Percentiles rank a stretch among this genome's conserved stretches.
phyloP scores from a whole-genome alignment of 2,797 vertebrate species.

The Percopsis omiscomaycus region DNA sequence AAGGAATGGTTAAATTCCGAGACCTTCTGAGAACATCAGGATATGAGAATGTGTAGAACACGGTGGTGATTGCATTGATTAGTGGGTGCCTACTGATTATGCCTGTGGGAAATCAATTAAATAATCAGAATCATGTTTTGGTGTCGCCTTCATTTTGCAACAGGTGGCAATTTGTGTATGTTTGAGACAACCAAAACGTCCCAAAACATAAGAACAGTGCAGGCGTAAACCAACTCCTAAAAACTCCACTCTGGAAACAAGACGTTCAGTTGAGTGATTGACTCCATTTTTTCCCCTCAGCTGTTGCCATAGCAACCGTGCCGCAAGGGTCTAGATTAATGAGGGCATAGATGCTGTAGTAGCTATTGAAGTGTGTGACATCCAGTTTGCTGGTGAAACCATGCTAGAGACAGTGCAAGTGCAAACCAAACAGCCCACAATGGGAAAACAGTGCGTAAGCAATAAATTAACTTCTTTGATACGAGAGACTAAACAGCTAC shows the following conservation, averaged over 20 bases:
- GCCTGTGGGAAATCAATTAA: constrained; percentile 49
- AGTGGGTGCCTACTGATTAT: constrained; percentile 30
- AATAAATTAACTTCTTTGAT: background rate
- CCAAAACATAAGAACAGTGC: background rate
- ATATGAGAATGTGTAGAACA: constrained; percentile 16
- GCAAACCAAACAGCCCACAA: background rate
- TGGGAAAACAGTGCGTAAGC: background rate
- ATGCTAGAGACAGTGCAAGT: constrained; percentile 11
- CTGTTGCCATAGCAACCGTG: constrained; percentile 62
- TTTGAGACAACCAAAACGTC: background rate
- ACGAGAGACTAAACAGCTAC: background rate
- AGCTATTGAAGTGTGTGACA: constrained; percentile 27
- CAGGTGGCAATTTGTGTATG: background rate
- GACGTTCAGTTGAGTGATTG: constrained; percentile 42
- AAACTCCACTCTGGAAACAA: constrained; percentile 26
- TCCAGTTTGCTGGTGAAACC: constrained; percentile 14
- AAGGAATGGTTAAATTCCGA: background rate
- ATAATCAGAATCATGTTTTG: constrained; percentile 36
- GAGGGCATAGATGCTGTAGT: constrained; percentile 49
- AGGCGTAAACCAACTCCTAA: constrained; percentile 14
- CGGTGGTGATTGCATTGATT: constrained; percentile 43
- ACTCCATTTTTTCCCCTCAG: constrained; percentile 36
- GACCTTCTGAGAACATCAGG: background rate
- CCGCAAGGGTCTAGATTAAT: constrained; percentile 47
- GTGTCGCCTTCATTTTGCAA: constrained; percentile 10